These are phyloP conservation scores for Emydura subglobosa DNA, from an alignment of 2,113 vertebrate genomes.

Conservation along the genomic window DNA sequence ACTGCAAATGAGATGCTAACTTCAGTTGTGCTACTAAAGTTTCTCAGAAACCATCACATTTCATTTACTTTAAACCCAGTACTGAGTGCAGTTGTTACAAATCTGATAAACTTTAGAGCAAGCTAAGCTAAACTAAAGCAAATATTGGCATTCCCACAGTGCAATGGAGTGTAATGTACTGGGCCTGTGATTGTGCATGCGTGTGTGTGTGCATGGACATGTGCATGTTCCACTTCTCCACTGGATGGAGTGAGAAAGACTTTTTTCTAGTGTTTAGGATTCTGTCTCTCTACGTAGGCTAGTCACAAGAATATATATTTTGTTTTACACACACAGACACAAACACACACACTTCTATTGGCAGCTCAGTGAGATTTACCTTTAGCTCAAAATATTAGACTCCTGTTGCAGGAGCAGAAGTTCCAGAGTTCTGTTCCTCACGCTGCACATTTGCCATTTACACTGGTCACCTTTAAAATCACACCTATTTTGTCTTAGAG, in stretches of 20 bases:
- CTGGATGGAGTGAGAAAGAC: neutral
- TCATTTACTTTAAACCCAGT: neutral
- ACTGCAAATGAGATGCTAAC: neutral
- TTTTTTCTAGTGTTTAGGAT: neutral
- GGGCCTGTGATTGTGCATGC: neutral
- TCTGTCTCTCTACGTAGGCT: neutral
- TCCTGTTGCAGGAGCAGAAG: neutral
- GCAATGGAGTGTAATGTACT: neutral
- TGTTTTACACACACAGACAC: rapidly evolving
- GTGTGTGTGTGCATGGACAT: rapidly evolving
- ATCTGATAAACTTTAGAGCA: neutral
- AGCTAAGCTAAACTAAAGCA: neutral
- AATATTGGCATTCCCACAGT: neutral
- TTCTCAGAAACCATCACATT: neutral
- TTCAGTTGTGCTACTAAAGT: neutral
- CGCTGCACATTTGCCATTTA: neutral
- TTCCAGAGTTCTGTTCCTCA: neutral
- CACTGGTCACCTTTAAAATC: neutral
- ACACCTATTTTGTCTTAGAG: too few relatives aligned
- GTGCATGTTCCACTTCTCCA: neutral
- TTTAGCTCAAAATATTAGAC: neutral
- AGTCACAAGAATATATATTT: neutral
- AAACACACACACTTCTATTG: neutral
- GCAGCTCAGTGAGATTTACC: neutral
- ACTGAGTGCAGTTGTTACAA: neutral